These are phyloP conservation scores for Elgonia sp. DNA, from an alignment of 2,888 invertebrate genomes.

Conservation along the genomic window DNA sequence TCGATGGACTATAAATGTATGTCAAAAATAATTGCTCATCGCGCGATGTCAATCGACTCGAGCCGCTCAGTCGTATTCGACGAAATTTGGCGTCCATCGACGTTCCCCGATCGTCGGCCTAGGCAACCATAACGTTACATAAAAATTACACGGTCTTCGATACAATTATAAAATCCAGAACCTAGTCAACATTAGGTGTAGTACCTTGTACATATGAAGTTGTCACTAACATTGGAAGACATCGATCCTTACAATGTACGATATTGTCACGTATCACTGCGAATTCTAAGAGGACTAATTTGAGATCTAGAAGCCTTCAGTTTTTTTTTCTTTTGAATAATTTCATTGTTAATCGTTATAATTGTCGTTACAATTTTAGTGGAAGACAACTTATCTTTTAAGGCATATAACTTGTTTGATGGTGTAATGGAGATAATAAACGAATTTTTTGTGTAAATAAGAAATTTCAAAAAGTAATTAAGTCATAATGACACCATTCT, in stretches of 20 bases:
- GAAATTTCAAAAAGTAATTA: too few species aligned
- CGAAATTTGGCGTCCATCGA: slow-evolving; percentile 47
- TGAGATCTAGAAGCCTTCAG: slow-evolving; percentile 73
- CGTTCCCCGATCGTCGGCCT: slow-evolving; percentile 15
- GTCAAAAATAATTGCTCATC: slow-evolving; percentile 54
- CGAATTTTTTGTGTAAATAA: too few species aligned
- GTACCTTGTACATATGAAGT: slow-evolving; percentile 82
- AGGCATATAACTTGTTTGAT: slow-evolving; percentile 6
- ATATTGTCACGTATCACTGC: slow-evolving; percentile 82
- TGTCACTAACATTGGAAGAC: slow-evolving; percentile 82
- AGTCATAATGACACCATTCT: too few species aligned
- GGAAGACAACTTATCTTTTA: slow-evolving; percentile 53
- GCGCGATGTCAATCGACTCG: slow-evolving; percentile 6
- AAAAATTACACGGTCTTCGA: slow-evolving; percentile 79
- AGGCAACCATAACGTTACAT: slow-evolving; percentile 75
- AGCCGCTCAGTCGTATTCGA: slow-evolving; percentile 27
- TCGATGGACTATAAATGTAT: slow-evolving; percentile 53
- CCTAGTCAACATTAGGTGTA: slow-evolving; percentile 82
- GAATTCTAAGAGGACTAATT: slow-evolving; percentile 68
- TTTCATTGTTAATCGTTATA: slow-evolving; percentile 27
- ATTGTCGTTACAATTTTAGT: slow-evolving; percentile 26
- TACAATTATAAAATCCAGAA: slow-evolving; percentile 85
- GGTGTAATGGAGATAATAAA: neutral
- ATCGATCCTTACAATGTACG: slow-evolving; percentile 81
- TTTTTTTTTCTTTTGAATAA: slow-evolving; percentile 36